These are phyloP conservation scores for Corythornis cristatus DNA, from an alignment of 2,113 vertebrate genomes.

Conservation along the genomic window DNA sequence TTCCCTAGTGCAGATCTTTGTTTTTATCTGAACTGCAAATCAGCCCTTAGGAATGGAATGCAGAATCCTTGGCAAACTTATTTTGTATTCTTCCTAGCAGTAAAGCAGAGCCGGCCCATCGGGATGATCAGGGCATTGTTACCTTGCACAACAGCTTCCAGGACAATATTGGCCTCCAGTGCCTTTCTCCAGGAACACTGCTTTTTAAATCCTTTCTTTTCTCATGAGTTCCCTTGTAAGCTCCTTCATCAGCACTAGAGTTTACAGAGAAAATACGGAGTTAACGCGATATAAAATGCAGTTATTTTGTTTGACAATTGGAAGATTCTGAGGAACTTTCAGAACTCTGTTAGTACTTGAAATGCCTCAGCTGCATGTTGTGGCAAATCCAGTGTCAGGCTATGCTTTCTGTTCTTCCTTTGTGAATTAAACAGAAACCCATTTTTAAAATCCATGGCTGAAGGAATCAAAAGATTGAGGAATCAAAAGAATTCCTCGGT, in stretches of 20 bases:
- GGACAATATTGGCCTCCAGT: background rate
- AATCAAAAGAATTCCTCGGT: conserved; percentile 47
- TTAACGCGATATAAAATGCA: background rate
- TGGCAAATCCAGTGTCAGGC: conserved; percentile 33
- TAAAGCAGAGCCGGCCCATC: background rate
- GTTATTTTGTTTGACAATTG: background rate
- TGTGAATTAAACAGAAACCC: background rate
- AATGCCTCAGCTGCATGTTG: conserved; percentile 28
- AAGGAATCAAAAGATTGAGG: conserved; percentile 15
- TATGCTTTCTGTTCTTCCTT: conserved; percentile 34
- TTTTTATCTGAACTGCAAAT: conserved; percentile 64
- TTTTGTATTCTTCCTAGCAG: conserved; percentile 29
- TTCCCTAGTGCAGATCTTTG: conserved; percentile 59
- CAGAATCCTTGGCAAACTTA: conserved; percentile 47
- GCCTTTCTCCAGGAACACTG: background rate
- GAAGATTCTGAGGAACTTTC: background rate
- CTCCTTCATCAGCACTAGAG: background rate
- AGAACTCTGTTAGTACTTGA: background rate
- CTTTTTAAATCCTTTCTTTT: background rate
- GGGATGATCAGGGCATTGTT: conserved; percentile 12
- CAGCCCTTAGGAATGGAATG: conserved; percentile 46
- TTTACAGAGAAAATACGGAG: background rate
- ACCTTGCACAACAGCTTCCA: background rate
- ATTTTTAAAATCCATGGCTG: background rate
- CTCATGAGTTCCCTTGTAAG: background rate